phyloP scores from a whole-genome alignment of 2,888 invertebrate genomes.

The Ennomos erosarius region DNA sequence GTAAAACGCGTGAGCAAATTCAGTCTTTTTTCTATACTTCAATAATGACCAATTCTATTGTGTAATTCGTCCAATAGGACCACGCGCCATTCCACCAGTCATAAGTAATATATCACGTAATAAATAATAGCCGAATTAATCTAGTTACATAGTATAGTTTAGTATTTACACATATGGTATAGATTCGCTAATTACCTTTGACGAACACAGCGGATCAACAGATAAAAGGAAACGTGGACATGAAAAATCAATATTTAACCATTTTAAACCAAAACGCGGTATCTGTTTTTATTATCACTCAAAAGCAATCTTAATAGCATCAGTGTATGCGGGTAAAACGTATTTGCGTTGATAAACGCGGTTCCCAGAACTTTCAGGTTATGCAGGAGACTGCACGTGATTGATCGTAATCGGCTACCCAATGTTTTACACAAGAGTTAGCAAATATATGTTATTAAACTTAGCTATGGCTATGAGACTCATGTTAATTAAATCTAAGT shows the following conservation, averaged over 20 bases:
- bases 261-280: constrained; percentile 3
- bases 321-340: constrained; percentile 15
- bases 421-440: constrained; percentile 18
- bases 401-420: constrained; percentile 26
- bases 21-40: too few species aligned
- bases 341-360: constrained; percentile 21
- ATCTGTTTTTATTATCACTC: constrained; percentile 24
- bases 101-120: too few species aligned
- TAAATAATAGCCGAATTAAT: not conserved
- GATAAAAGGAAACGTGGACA: constrained; percentile 21
- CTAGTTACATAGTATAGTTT: not conserved
- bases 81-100: too few species aligned
- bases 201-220: constrained; percentile 4
- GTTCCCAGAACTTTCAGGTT: constrained; percentile 30
- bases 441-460: not conserved
- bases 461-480: not conserved
- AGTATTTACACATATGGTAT: too few species aligned
- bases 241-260: constrained; percentile 24
- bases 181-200: constrained; percentile 18
- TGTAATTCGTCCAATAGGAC: too few species aligned
- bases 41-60: too few species aligned
- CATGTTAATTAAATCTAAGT: not conserved
- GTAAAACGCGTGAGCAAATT: constrained; percentile 15
- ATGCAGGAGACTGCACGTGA: constrained; percentile 22
- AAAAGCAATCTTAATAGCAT: constrained; percentile 25